Evolutionary conservation across 2,113 vertebrate genomes (phyloP), one percentile per base, ranked within the genome.

Genomic region (Carassius auratus): DNA sequence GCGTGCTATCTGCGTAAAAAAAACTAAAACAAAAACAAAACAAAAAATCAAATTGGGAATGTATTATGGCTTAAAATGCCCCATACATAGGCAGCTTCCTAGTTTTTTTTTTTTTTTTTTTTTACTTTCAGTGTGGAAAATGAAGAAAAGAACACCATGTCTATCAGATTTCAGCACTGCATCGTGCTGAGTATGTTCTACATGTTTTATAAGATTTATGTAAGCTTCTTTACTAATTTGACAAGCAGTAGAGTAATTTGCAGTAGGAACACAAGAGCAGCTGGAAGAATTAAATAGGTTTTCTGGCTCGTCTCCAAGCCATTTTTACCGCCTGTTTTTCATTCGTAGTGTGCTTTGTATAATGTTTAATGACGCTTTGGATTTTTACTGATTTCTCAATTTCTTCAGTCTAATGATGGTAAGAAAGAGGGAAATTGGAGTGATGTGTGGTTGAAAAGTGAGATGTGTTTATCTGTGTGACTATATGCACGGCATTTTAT

Each of bases 331-430:
- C 61, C 42, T 50, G 61, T 19, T 81, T 81, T 81, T 81, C 79
- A 81, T 81, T 33, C 13, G 15, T 62, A 62, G 55, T 80, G 79
- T 26, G 61, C 79, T 81, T 68, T 81, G 61, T 81, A 66, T 81
- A 66, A 81, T 68, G 61, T 81, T 81, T 81, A 81, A 81, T 81
- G 79, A 81, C 15, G 9, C 79, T 81, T 81, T 33, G 42, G 79
- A 66, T 66, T 81, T 81, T 81, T 21, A 81, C 42, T 68, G 61
- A 81, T 81, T 61, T 68, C 17, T 64, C 61, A 21, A 33, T 68
- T 81, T 68, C 79, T 42, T 81, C 79, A 66, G 38, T 17, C 42
- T 68, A 81, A 81, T 42, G 15, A 81, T 42, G 14, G 61, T 33
- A 4, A 30, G 36, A 68, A 42, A 80, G 79, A 66, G 38, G 78